These are phyloP conservation scores for Pegea sp. DNA, from an alignment of 23 tunicate species.

Conservation along the genomic window DNA sequence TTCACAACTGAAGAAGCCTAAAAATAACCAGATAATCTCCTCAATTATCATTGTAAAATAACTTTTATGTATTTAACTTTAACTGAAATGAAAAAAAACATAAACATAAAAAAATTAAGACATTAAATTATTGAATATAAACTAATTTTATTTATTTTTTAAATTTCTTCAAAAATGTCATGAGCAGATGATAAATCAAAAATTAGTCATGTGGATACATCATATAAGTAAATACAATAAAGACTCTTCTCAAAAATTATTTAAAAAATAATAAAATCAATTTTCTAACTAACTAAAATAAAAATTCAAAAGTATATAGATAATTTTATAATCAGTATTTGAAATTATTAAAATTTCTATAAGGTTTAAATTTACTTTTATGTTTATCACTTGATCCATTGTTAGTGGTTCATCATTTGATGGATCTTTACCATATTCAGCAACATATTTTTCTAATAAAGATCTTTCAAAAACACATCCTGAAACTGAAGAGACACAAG, in stretches of 20 bases:
- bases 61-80: not conserved
- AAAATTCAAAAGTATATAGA: no score
- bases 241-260: not conserved
- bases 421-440: slow-evolving; percentile 88
- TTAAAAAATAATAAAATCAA: not conserved
- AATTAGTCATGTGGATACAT: no score
- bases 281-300: not conserved
- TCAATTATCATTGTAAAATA: no score
- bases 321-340: no score
- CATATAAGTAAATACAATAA: no score
- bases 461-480: slow-evolving; percentile 79
- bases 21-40: not conserved
- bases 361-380: slow-evolving; percentile 27
- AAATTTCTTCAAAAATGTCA: no score
- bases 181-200: no score
- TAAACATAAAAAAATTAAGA: not conserved
- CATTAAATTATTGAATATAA: not conserved
- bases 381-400: slow-evolving; percentile 44
- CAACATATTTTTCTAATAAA: slow-evolving; percentile 61
- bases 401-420: slow-evolving; percentile 42
- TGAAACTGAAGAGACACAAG: slow-evolving; percentile 61
- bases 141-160: no score
- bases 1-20: slow-evolving; percentile 44
- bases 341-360: no score
- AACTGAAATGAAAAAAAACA: slow-evolving; percentile 1